phyloP scores from a whole-genome alignment of 2,113 vertebrate genomes.

The Carassius auratus region DNA sequence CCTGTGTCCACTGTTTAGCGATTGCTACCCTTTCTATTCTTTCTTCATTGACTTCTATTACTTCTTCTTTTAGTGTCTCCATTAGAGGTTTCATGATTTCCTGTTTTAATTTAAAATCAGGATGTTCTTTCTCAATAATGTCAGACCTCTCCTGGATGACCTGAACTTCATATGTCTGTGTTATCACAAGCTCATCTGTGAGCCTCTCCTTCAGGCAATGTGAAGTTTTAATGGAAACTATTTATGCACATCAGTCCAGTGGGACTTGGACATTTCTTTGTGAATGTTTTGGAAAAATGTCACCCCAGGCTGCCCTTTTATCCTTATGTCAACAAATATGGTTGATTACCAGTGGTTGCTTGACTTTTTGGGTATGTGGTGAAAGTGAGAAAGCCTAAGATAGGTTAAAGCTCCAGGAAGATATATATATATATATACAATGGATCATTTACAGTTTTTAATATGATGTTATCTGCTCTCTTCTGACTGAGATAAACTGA shows the following conservation, averaged over 20 bases:
- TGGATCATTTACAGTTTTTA: not conserved
- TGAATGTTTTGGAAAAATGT: slow-evolving; percentile 15
- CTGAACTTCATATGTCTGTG: slow-evolving; percentile 16
- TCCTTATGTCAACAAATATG: slow-evolving; percentile 13
- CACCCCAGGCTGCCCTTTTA: not conserved
- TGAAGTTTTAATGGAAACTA: not conserved
- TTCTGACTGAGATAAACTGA: not conserved
- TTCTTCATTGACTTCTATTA: slow-evolving; percentile 14
- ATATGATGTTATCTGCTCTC: not conserved
- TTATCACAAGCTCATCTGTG: slow-evolving; percentile 16
- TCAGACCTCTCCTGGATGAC: not conserved
- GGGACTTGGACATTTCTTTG: not conserved
- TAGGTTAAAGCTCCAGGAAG: not conserved
- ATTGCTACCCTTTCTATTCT: slow-evolving; percentile 15
- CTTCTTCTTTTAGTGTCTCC: not conserved
- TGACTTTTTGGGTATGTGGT: slow-evolving; percentile 6
- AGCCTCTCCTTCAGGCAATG: not conserved
- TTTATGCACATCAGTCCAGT: not conserved
- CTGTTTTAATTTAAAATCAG: not conserved
- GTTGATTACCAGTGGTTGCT: not conserved
- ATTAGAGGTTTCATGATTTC: not conserved
- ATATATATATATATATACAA: no score
- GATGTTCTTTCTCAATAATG: slow-evolving; percentile 6
- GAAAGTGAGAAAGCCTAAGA: not conserved
- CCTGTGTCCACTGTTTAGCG: slow-evolving; percentile 36